Percentiles rank a stretch among this genome's conserved stretches.
phyloP scores from a whole-genome alignment of 2,113 vertebrate genomes.

The Halichoeres trimaculatus region DNA sequence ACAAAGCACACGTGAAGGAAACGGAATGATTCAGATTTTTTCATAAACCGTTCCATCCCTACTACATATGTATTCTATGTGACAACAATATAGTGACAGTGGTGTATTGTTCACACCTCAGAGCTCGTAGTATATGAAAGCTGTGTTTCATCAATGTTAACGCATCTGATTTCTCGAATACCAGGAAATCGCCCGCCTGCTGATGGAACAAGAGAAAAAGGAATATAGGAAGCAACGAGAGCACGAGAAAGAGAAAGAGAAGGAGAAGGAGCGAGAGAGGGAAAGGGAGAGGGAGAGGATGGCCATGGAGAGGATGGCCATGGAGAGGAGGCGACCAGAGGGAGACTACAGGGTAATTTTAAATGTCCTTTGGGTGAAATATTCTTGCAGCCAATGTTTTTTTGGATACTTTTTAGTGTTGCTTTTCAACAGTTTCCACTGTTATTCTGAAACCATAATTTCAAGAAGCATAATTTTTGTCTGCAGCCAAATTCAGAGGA shows the following conservation, averaged over 20 bases:
- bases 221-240: constrained; percentile 87
- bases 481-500: constrained; percentile 80
- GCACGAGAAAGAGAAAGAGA: constrained; percentile 60
- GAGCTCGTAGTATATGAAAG: neutral
- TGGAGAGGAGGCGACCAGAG: constrained; percentile 87
- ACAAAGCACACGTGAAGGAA: too few species aligned
- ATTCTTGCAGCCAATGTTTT: neutral
- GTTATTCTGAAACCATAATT: constrained; percentile 26
- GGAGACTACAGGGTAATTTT: constrained; percentile 86
- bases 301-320: constrained; percentile 81
- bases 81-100: neutral
- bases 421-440: constrained; percentile 7
- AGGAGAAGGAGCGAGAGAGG: constrained; percentile 68
- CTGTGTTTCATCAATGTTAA: neutral
- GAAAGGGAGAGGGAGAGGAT: constrained; percentile 65
- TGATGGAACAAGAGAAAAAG: constrained; percentile 94
- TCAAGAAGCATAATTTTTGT: constrained; percentile 9
- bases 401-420: neutral
- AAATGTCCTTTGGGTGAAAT: neutral
- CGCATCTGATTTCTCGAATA: neutral
- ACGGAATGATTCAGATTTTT: too few species aligned
- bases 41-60: too few species aligned
- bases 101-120: neutral
- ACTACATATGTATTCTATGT: too few species aligned
- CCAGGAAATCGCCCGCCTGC: constrained; percentile 92